Percentiles rank a stretch among this genome's conserved stretches.
These are phyloP conservation scores for Limnodromus scolopaceus DNA, from an alignment of 2,797 vertebrate species.

Conservation along the genomic window DNA sequence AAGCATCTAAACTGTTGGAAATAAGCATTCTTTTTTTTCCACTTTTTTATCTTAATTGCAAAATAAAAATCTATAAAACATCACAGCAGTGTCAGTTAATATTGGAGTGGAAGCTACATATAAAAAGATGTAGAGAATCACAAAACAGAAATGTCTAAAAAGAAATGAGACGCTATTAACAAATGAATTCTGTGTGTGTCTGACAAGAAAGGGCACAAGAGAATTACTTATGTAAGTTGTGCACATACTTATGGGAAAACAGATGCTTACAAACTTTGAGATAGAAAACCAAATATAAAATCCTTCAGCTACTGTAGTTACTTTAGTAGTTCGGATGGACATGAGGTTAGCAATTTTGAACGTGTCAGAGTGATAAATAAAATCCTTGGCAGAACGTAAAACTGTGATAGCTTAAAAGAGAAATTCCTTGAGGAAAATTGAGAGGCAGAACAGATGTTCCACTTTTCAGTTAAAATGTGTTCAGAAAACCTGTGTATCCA, in stretches of 20 bases:
- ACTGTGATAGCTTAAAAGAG: background rate
- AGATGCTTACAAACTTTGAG: background rate
- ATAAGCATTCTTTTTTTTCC: background rate
- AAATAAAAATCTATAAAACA: background rate
- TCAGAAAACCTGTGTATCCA: slow-evolving; percentile 13
- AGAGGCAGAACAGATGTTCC: slow-evolving; percentile 39
- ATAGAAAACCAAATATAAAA: background rate
- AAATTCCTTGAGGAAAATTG: slow-evolving; percentile 49
- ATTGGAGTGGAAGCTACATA: background rate
- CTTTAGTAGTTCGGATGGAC: background rate
- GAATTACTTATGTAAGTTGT: background rate
- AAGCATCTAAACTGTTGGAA: background rate
- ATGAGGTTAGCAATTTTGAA: slow-evolving; percentile 23
- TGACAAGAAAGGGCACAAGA: background rate
- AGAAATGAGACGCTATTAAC: background rate
- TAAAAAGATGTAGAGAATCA: background rate
- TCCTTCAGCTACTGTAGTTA: background rate
- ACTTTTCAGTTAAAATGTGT: background rate
- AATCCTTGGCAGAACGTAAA: slow-evolving; percentile 20
- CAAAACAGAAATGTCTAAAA: background rate
- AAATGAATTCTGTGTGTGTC: background rate
- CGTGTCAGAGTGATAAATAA: background rate
- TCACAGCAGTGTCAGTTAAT: background rate
- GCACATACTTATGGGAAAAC: background rate
- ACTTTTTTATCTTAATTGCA: background rate